These are phyloP conservation scores for Cyclina sinensis DNA, from an alignment of 1,140 invertebrate species.

Conservation along the genomic window DNA sequence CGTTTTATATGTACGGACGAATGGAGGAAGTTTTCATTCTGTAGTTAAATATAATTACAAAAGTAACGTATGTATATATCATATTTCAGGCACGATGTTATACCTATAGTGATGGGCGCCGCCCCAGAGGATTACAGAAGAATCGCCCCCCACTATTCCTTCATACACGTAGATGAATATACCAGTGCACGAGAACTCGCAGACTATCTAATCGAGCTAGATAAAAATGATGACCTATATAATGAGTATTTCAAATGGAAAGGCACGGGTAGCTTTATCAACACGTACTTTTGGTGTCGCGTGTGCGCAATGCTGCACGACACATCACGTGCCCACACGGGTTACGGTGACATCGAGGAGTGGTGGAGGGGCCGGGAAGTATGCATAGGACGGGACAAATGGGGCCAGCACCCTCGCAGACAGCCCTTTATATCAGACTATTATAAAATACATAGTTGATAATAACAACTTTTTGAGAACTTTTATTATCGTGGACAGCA, in stretches of 20 bases:
- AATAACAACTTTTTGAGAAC: too few relatives aligned
- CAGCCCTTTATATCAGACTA: slow-evolving; percentile 35
- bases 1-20: too few relatives aligned
- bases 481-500: too few relatives aligned
- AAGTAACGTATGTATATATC: neutral
- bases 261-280: slow-evolving; percentile 80
- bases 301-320: slow-evolving; percentile 91
- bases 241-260: slow-evolving; percentile 87
- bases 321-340: slow-evolving; percentile 59
- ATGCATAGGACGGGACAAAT: slow-evolving; percentile 67
- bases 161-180: slow-evolving; percentile 84
- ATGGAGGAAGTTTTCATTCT: too few relatives aligned
- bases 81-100: slow-evolving; percentile 91
- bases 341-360: slow-evolving; percentile 55
- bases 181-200: slow-evolving; percentile 79
- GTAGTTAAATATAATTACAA: too few relatives aligned
- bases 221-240: slow-evolving; percentile 85
- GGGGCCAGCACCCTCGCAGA: slow-evolving; percentile 45
- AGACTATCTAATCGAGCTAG: slow-evolving; percentile 84
- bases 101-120: slow-evolving; percentile 98
- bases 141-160: slow-evolving; percentile 90
- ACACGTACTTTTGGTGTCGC: slow-evolving; percentile 95
- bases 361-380: slow-evolving; percentile 71
- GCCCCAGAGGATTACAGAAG: slow-evolving; percentile 95
- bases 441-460: slow-evolving; percentile 35